Evolutionary conservation across 2,113 vertebrate species (phyloP), one percentile per base, ranked within the genome.

Genomic region (Notiomystis cincta): DNA sequence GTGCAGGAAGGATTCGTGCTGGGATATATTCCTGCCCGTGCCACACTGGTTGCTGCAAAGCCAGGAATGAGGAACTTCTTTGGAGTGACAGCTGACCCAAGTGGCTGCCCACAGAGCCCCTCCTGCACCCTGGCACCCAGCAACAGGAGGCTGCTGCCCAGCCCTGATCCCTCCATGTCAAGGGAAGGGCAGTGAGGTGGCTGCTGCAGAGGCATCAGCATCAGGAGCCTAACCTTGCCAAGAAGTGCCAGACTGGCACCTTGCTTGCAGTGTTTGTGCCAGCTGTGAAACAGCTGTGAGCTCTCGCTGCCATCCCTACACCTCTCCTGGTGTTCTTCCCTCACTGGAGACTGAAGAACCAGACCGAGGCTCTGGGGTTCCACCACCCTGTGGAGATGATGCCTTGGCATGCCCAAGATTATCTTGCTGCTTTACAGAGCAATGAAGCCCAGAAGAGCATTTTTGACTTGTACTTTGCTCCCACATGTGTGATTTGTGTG

Each of bases 111-210:
- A 2, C 15, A 23, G 42, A 83, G 47, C 53, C 58, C 53, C 62
- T 62, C 40, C 67, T 24, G 20, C 16, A 7, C 18, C 40, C 33
- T 1, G 1, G 45, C 53, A 50, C 44, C 57, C 15, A 3, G 38
- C 1, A 2, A 13, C 0, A 0, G 21, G 71, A 11, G 6, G 23
- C 56, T 64, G 35, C 70, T 76, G 53, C n/a, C 65, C 66, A 50
- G 38, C 44, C 53, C 13, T 0, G 45, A 7, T 1, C 24, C 33
- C 25, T 58, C 53, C 1, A 0, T 1, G 50, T 13, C 30, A 45
- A n/a, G 24, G 50, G 62, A 64, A 33, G 21, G 30, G 38, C 64
- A 54, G 31, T 1, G 3, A 82, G 61, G 47, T 4, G 16, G 70
- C 56, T 50, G 56, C 64, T 57, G 18, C 60, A 42, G 71, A 60